A percentile compares a stretch with the other conserved stretches of the same genome.
Evolutionary conservation across 2,797 vertebrate genomes (phyloP).

Genomic region (Manis javanica): DNA sequence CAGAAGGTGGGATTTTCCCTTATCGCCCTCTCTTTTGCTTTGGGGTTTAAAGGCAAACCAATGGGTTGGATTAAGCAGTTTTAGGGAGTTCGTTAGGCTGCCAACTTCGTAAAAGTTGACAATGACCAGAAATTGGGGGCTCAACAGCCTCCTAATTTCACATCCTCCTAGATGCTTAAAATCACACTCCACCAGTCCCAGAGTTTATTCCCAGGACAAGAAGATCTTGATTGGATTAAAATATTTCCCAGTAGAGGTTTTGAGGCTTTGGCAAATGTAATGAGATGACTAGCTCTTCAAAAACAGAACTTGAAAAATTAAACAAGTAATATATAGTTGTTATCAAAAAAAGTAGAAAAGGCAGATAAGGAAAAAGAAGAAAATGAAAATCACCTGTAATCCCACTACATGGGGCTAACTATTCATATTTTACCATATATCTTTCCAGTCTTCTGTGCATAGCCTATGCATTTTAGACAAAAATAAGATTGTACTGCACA

Average conservation of each 20-base stretch:
- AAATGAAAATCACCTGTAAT: background rate
- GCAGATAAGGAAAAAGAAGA: background rate
- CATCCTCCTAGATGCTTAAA: background rate
- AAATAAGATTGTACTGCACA: background rate
- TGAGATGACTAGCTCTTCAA: background rate
- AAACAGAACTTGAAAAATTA: conserved; percentile 27
- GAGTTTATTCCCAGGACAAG: background rate
- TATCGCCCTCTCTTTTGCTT: background rate
- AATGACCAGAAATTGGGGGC: background rate
- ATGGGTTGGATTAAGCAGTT: background rate
- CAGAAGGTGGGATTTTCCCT: conserved; percentile 56
- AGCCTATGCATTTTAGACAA: background rate
- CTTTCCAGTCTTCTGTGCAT: background rate
- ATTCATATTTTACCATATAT: background rate
- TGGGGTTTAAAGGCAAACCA: background rate
- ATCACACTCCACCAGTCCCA: background rate
- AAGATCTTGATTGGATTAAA: conserved; percentile 16
- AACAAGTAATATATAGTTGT: conserved; percentile 46
- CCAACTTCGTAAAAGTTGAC: background rate
- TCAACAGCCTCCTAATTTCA: background rate
- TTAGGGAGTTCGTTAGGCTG: background rate
- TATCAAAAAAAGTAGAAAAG: background rate
- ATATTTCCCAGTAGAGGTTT: background rate
- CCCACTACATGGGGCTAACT: background rate
- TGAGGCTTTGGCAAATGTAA: background rate